Evolutionary conservation across 1,140 invertebrate species (phyloP).

Genomic region (Drosophila kepulauana): DNA sequence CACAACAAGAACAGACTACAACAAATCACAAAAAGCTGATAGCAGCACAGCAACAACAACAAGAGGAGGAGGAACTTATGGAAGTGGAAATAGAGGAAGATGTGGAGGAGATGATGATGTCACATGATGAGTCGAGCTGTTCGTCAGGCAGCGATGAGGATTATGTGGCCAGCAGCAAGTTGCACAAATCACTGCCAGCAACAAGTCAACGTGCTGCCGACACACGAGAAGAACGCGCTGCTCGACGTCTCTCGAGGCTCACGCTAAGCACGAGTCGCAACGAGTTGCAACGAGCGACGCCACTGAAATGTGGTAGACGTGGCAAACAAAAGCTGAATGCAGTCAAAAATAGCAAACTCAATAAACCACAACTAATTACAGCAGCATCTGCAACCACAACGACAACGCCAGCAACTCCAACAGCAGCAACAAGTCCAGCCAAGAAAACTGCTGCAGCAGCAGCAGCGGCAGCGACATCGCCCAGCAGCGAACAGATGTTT

Average conservation of each 20-base stretch:
- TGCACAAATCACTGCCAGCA: slow-evolving; percentile 14
- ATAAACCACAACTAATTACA: slow-evolving; percentile 17
- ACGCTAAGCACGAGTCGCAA: slow-evolving; percentile 44
- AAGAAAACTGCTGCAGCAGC: neutral
- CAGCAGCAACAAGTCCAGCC: slow-evolving; percentile 20
- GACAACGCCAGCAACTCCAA: slow-evolving; percentile 1
- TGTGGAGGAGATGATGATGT: slow-evolving; percentile 15
- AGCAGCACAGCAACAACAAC: slow-evolving; percentile 50
- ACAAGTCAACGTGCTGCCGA: slow-evolving; percentile 21
- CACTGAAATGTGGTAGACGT: no score
- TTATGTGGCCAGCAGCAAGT: slow-evolving; percentile 50
- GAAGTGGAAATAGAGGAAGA: slow-evolving; percentile 24
- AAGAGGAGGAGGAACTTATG: slow-evolving; percentile 6
- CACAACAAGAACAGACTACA: slow-evolving; percentile 31
- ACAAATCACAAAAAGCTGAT: slow-evolving; percentile 70
- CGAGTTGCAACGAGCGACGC: slow-evolving; percentile 9
- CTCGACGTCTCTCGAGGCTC: slow-evolving; percentile 51
- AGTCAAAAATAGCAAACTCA: slow-evolving; percentile 10
- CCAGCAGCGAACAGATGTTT: slow-evolving; percentile 35
- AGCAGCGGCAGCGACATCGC: slow-evolving; percentile 2
- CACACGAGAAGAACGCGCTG: slow-evolving; percentile 61
- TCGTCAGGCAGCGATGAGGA: slow-evolving; percentile 68
- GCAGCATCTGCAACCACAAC: neutral
- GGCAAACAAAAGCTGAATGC: slow-evolving; percentile 8
- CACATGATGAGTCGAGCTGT: slow-evolving; percentile 52